These are phyloP conservation scores for Umimayanthus chanpuru DNA, from an alignment of 92 coral and sea anemone genomes.

Conservation along the genomic window DNA sequence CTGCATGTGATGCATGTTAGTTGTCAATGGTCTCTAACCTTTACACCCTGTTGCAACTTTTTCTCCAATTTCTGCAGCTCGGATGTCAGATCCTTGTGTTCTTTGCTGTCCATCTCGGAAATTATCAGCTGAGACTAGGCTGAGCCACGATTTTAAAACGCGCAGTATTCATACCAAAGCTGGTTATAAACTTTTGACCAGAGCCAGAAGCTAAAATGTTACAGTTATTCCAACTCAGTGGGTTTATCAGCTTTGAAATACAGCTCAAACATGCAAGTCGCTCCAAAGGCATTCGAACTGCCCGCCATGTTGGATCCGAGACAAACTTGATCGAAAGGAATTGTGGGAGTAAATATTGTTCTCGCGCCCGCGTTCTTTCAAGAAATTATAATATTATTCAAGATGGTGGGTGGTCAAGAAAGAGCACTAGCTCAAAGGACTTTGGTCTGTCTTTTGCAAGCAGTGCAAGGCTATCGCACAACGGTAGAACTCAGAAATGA, in stretches of 20 bases:
- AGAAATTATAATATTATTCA: background rate
- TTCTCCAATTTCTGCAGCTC: constrained; percentile 9
- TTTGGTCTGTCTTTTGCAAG: constrained; percentile 89
- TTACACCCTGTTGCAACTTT: background rate
- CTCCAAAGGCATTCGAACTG: background rate
- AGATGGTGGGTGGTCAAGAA: constrained; percentile 90
- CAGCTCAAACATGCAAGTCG: background rate
- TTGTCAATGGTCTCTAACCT: background rate
- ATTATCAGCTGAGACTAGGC: background rate
- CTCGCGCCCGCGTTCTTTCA: constrained; percentile 19
- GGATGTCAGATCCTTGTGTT: background rate
- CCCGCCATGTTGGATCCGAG: constrained; percentile 18
- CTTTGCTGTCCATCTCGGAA: background rate
- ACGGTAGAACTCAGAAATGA: constrained; percentile 97
- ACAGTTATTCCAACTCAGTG: background rate
- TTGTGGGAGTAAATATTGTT: background rate
- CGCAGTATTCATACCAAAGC: background rate
- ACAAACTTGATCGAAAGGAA: constrained; percentile 12
- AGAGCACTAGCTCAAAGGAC: constrained; percentile 79
- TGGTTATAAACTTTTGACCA: background rate
- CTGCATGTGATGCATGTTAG: background rate
- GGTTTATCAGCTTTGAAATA: too few relatives aligned
- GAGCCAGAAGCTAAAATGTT: background rate
- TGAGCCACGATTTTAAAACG: background rate
- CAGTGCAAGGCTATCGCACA: constrained; percentile 83